A percentile compares a stretch with the other conserved stretches of the same genome.
Evolutionary conservation across 2,797 vertebrate species (phyloP).

Genomic region (Manis pentadactyla): DNA sequence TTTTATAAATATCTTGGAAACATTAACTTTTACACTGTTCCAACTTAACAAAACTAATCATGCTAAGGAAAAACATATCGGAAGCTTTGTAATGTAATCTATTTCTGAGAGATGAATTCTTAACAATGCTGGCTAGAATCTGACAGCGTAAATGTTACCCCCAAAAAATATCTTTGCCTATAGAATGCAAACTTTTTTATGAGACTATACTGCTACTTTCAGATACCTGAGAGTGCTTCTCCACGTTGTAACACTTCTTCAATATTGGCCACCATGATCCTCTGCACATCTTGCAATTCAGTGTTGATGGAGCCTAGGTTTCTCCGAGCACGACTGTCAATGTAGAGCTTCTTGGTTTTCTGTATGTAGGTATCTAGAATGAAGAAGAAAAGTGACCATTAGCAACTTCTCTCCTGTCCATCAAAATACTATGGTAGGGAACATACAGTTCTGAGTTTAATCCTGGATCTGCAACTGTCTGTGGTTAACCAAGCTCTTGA

Average conservation of each 20-base stretch:
- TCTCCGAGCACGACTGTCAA: conserved; percentile 96
- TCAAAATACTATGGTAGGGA: background rate
- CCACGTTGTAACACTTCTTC: conserved; percentile 98
- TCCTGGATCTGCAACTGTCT: background rate
- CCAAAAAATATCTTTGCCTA: background rate
- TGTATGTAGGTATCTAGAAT: conserved; percentile 98
- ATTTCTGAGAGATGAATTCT: conserved; percentile 25
- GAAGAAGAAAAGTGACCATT: conserved; percentile 44
- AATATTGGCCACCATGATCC: conserved; percentile 99
- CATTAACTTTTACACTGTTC: background rate
- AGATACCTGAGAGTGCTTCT: conserved; percentile 96
- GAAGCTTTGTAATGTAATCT: background rate
- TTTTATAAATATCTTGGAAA: conserved; percentile 30
- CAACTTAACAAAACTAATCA: conserved; percentile 16
- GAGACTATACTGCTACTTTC: background rate
- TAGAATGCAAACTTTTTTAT: background rate
- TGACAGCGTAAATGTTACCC: background rate
- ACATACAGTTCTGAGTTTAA: background rate
- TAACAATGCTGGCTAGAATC: background rate
- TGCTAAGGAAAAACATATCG: background rate
- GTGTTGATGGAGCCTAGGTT: conserved; percentile 99
- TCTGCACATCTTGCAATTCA: conserved; percentile 98
- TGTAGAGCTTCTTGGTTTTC: conserved; percentile 99
- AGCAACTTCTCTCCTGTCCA: background rate
- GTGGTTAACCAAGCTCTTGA: background rate